phyloP scores from a whole-genome alignment of 1,140 invertebrate genomes.

The Lordiphosa collinella region DNA sequence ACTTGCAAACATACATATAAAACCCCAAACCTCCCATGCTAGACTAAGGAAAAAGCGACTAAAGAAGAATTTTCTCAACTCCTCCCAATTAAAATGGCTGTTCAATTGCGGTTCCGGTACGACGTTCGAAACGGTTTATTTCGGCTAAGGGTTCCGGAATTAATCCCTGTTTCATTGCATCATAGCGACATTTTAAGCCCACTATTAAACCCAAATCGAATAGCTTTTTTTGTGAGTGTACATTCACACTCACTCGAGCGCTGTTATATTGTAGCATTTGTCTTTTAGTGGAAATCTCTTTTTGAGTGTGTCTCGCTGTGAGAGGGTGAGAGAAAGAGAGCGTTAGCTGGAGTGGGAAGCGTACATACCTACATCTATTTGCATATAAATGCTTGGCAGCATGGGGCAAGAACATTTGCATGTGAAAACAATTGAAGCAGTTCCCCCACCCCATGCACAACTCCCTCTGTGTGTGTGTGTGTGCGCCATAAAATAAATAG shows the following conservation, averaged over 20 bases:
- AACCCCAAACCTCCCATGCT: too few relatives aligned
- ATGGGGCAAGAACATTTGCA: constrained; percentile 51
- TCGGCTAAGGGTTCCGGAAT: too few relatives aligned
- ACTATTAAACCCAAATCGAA: too few relatives aligned
- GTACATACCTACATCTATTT: constrained; percentile 48
- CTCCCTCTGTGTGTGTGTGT: constrained; percentile 9
- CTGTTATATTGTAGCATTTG: constrained; percentile 75
- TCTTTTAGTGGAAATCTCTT: constrained; percentile 76
- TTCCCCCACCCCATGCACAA: background rate
- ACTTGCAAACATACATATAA: too few relatives aligned
- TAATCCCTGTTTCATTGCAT: too few relatives aligned
- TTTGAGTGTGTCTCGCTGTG: constrained; percentile 61
- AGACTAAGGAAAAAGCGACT: too few relatives aligned
- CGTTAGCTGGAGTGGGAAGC: background rate
- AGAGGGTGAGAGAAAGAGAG: constrained; percentile 11
- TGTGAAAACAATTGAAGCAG: constrained; percentile 69
- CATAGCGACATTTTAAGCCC: too few relatives aligned
- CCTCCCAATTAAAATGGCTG: too few relatives aligned
- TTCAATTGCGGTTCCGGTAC: too few relatives aligned
- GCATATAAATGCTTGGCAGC: constrained; percentile 67
- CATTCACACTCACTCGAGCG: constrained; percentile 13
- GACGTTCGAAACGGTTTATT: too few relatives aligned
- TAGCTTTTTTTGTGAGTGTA: constrained; percentile 10
- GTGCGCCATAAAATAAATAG: constrained; percentile 69
- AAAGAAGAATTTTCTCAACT: too few relatives aligned